Conservation (phyloP, 2,888 invertebrate species). For the Thera obeliscata region DNA sequence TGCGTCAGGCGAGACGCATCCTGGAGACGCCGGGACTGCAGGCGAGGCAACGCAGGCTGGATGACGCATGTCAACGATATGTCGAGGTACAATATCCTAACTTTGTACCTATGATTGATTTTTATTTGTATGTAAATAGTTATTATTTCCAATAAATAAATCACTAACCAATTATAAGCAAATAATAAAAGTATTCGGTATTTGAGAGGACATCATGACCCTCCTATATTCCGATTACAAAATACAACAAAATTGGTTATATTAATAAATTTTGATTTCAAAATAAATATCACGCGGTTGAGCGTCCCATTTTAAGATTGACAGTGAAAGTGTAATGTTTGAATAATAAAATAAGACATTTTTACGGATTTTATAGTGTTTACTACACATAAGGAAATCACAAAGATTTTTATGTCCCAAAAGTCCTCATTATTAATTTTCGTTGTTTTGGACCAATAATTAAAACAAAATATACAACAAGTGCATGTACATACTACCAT, state of each 20-base stretch:
- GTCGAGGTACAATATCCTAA: conserved; percentile 60
- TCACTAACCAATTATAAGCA: conserved; percentile 54
- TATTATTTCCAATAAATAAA: conserved; percentile 45
- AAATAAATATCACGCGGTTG: too few species aligned
- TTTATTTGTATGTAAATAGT: conserved; percentile 35
- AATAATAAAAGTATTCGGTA: conserved; percentile 61
- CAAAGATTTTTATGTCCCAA: too few species aligned
- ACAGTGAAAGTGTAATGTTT: too few species aligned
- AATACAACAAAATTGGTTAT: conserved; percentile 25
- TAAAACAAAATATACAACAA: conserved; percentile 12
- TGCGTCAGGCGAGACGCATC: conserved; percentile 92
- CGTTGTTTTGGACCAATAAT: conserved; percentile 31
- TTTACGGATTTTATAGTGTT: too few species aligned
- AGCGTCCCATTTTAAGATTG: too few species aligned
- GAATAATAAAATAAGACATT: too few species aligned
- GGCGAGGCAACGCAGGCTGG: conserved; percentile 87
- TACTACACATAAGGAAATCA: too few species aligned
- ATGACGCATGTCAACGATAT: conserved; percentile 87
- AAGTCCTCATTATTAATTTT: conserved; percentile 16
- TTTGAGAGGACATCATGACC: conserved; percentile 57
- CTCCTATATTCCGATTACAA: conserved; percentile 34
- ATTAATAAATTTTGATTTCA: not conserved
- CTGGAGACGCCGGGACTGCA: conserved; percentile 93
- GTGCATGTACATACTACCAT: not conserved
- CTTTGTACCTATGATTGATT: conserved; percentile 56